These are phyloP conservation scores for Amphiprion percula DNA, from an alignment of 2,113 vertebrate species.

Conservation along the genomic window DNA sequence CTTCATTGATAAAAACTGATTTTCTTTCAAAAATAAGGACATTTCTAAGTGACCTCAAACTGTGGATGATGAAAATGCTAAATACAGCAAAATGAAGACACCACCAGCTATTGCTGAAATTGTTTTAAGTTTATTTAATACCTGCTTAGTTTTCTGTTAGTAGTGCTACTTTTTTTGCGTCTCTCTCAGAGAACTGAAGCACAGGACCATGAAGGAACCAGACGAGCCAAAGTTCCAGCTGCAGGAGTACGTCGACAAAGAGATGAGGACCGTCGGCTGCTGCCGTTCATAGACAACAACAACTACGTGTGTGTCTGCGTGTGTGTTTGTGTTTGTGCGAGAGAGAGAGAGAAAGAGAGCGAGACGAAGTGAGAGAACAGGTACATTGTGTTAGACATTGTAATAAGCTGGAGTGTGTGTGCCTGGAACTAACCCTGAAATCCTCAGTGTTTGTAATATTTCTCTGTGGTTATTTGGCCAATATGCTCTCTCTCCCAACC, in stretches of 20 bases:
- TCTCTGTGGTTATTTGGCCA: slow-evolving; percentile 18
- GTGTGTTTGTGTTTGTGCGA: slow-evolving; percentile 13
- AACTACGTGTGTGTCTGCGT: neutral
- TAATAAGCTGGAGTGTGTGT: slow-evolving; percentile 4
- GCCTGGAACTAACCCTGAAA: slow-evolving; percentile 23
- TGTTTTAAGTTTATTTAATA: neutral
- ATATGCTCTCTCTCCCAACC: slow-evolving; percentile 37
- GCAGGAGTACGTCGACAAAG: slow-evolving; percentile 92
- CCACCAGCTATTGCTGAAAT: too few relatives aligned
- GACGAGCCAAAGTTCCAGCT: slow-evolving; percentile 92
- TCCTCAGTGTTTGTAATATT: slow-evolving; percentile 21
- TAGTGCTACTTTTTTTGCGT: neutral
- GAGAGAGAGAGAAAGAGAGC: slow-evolving; percentile 2
- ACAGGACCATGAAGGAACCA: slow-evolving; percentile 89
- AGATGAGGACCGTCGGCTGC: slow-evolving; percentile 89
- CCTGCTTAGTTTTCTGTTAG: neutral
- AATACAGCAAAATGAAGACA: too few relatives aligned
- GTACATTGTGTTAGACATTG: neutral
- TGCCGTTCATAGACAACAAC: slow-evolving; percentile 85
- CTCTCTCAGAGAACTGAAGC: slow-evolving; percentile 90
- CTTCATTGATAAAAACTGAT: too few relatives aligned
- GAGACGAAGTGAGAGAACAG: neutral
- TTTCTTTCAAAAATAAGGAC: too few relatives aligned
- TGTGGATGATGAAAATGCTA: too few relatives aligned
- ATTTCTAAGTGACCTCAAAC: too few relatives aligned